These are phyloP conservation scores for Pandion haliaetus DNA, from an alignment of 2,113 vertebrate genomes.

Conservation along the genomic window DNA sequence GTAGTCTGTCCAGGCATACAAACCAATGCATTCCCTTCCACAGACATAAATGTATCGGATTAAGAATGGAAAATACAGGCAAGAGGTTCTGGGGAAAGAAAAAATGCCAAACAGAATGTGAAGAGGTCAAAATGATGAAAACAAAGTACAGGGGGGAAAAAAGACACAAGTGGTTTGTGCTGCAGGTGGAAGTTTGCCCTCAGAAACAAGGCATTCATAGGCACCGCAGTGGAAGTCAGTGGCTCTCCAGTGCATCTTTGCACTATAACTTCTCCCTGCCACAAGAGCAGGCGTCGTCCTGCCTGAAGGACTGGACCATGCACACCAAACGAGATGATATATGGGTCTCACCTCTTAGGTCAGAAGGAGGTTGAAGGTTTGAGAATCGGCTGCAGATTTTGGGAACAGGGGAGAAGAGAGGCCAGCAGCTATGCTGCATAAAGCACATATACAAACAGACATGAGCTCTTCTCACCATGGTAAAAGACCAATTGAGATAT, in stretches of 20 bases:
- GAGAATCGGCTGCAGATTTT: not conserved
- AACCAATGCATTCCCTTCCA: not conserved
- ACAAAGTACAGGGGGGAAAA: not conserved
- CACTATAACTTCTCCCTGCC: not conserved
- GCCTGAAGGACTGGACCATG: not conserved
- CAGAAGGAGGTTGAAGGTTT: not conserved
- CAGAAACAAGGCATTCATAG: not conserved
- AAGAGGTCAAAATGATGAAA: not conserved
- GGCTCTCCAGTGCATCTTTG: not conserved
- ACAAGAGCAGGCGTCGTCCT: rapidly evolving
- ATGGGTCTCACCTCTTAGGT: not conserved
- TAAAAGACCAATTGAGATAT: not conserved
- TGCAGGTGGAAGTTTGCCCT: not conserved
- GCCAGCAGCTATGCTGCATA: not conserved
- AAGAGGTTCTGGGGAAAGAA: not conserved
- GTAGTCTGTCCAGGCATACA: not conserved
- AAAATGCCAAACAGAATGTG: not conserved
- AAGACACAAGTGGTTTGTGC: not conserved
- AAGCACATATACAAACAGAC: not conserved
- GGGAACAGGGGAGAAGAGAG: not conserved
- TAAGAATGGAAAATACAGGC: not conserved
- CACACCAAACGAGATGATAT: not conserved
- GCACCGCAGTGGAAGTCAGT: not conserved
- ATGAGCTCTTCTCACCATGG: not conserved
- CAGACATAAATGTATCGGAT: not conserved